Conservation (phyloP, 2,797 vertebrate genomes). For the Lindbergichthys nudifrons region DNA sequence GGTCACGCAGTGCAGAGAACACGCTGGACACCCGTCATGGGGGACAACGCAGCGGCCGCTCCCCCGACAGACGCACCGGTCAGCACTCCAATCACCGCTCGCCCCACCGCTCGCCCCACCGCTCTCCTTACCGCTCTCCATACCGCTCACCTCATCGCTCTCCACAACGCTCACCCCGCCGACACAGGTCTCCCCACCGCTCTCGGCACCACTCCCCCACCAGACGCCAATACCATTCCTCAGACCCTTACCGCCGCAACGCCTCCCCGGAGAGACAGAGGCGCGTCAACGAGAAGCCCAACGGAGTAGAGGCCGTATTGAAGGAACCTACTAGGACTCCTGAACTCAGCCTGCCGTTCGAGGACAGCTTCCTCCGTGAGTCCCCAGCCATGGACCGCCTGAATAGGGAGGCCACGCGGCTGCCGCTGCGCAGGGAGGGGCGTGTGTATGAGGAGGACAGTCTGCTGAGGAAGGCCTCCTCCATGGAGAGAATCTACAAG, state of each 20-base stretch:
- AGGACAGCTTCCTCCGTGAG: constrained; percentile 73
- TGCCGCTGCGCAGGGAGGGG: constrained; percentile 43
- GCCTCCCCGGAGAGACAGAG: constrained; percentile 57
- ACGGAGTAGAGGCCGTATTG: constrained; percentile 48
- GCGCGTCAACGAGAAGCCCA: constrained; percentile 69
- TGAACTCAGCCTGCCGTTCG: constrained; percentile 61
- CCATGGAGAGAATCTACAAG: constrained; percentile 68
- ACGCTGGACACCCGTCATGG: constrained; percentile 85
- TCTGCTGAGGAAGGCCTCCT: constrained; percentile 67
- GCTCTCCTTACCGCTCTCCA: constrained; percentile 71
- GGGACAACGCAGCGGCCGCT: constrained; percentile 81
- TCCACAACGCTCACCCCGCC: constrained; percentile 76
- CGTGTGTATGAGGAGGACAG: constrained; percentile 63
- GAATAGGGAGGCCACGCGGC: constrained; percentile 66
- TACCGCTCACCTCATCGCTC: constrained; percentile 85
- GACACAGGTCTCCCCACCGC: constrained; percentile 82
- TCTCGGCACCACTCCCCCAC: constrained; percentile 83
- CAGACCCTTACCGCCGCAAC: constrained; percentile 83
- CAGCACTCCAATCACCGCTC: constrained; percentile 78
- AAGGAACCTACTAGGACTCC: constrained; percentile 62
- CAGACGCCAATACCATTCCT: constrained; percentile 72
- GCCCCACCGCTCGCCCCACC: constrained; percentile 56
- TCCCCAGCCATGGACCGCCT: constrained; percentile 68
- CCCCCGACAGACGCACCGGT: constrained; percentile 84
- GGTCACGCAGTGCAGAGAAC: constrained; percentile 90